Percentiles rank a stretch among this genome's conserved stretches.
Conservation (phyloP, 2,888 invertebrate species). For the Drosophila percnosoma region DNA sequence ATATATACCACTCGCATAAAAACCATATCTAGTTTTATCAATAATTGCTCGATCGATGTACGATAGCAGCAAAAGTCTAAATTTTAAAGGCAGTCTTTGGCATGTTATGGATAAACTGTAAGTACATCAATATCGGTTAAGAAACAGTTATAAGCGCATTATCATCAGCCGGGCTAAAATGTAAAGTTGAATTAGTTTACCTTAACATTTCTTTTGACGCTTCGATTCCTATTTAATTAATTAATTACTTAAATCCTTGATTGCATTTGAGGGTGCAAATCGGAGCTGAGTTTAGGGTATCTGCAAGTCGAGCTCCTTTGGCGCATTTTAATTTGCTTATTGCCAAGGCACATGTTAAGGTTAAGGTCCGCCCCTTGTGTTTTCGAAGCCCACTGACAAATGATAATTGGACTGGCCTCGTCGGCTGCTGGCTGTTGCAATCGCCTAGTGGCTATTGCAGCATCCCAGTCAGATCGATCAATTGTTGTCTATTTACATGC, state of each 20-base stretch:
- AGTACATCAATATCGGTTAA: neutral
- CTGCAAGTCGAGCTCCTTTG: neutral
- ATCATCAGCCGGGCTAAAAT: neutral
- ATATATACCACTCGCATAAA: too few relatives aligned
- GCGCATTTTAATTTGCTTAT: neutral
- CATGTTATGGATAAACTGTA: neutral
- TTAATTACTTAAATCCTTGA: neutral
- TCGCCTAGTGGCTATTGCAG: conserved; percentile 63
- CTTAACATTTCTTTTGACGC: neutral
- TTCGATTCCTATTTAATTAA: neutral
- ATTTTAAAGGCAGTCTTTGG: neutral
- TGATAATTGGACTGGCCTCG: conserved; percentile 55
- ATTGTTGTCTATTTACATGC: conserved; percentile 66
- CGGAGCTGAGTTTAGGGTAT: neutral
- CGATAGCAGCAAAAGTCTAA: neutral
- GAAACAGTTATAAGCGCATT: neutral
- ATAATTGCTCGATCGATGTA: neutral
- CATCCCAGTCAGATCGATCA: conserved; percentile 46
- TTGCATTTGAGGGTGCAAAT: neutral
- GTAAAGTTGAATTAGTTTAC: neutral
- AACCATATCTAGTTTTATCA: too few relatives aligned
- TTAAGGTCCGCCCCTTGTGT: neutral
- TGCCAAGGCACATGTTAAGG: neutral
- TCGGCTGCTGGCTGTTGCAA: conserved; percentile 69
- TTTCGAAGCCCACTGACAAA: conserved; percentile 2